Evolutionary conservation across 2,888 invertebrate genomes (phyloP), one percentile per base, ranked within the genome.

Genomic region (Troides oblongomaculatus): DNA sequence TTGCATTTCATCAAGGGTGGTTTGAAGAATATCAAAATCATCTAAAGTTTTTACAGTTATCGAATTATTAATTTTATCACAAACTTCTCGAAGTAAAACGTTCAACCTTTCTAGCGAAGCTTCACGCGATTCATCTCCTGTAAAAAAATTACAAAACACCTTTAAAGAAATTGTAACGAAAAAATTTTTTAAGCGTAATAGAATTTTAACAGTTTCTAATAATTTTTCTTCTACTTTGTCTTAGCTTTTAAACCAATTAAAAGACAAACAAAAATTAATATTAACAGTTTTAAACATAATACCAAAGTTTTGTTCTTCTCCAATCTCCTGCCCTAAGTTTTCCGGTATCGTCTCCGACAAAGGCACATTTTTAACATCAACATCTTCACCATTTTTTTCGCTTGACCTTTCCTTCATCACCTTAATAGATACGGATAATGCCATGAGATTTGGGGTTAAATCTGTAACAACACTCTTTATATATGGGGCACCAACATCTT

Each of bases 1-100:
- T 80, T 92, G 92, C 36, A 92, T 85, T 84, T 92, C 91, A 74
- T 92, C 91, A n/a, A 92, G 80, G 50, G 79, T 80, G 75, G 91
- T 84, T 72, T 83, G 81, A 61, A 92, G 76, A 2, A 74, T 73
- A 72, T 91, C 90, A 12, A 77, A 81, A 53, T 84, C 82, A 70
- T 87, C 85, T 46, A 73, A 25, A 36, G 80, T 73, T 71, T 74
- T 77, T 5, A 79, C 78, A 25, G 71, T 68, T 36, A 78, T 66
- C 17, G 80, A 72, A 61, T 78, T 21, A 71, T 81, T 77, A 17
- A 90, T 84, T 76, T 81, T 83, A 6, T 83, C 79, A 56, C 80
- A 86, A 1, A 90, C 82, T 70, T 89, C 87, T 77, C 86, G 78
- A 39, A 92, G 80, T 30, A 91, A 76, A 14, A 58, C 69, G 75